Conservation (phyloP, 1,140 invertebrate genomes). For the Drosophila sp. region DNA sequence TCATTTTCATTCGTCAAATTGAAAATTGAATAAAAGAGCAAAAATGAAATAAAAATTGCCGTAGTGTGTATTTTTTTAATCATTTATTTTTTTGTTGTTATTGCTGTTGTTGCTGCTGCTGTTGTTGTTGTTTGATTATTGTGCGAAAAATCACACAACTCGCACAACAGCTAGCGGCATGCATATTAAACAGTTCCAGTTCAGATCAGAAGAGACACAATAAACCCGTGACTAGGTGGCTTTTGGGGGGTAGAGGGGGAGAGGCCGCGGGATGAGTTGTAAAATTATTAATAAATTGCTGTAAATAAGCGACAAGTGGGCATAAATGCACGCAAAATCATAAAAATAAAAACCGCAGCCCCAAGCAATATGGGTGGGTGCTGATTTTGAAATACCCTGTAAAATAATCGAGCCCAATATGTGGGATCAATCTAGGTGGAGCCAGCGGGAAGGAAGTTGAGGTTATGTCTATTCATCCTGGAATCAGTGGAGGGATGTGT, state of each 20-base stretch:
- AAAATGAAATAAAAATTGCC: constrained; percentile 52
- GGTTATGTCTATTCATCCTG: no score
- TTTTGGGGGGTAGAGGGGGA: constrained; percentile 10
- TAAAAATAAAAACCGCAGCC: constrained; percentile 28
- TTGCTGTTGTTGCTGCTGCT: constrained; percentile 19
- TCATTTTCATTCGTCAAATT: constrained; percentile 1
- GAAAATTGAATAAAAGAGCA: constrained; percentile 14
- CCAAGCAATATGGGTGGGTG: neutral
- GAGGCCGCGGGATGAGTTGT: constrained; percentile 14
- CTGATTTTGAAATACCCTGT: neutral
- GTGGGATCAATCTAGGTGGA: no score
- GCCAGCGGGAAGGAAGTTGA: no score
- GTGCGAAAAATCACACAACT: constrained; percentile 79
- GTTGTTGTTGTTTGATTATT: constrained; percentile 66
- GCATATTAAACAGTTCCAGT: constrained; percentile 61
- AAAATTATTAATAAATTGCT: constrained; percentile 76
- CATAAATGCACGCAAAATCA: constrained; percentile 39
- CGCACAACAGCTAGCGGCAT: constrained; percentile 58
- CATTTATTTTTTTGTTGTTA: constrained; percentile 22
- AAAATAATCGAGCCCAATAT: neutral
- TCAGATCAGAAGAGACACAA: constrained; percentile 2
- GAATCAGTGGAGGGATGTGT: no score
- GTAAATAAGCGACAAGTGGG: constrained; percentile 56
- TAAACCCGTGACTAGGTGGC: neutral
- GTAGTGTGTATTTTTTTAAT: constrained; percentile 46